Evolutionary conservation across 2,113 vertebrate species (phyloP).

Genomic region (Istiophorus platypterus): DNA sequence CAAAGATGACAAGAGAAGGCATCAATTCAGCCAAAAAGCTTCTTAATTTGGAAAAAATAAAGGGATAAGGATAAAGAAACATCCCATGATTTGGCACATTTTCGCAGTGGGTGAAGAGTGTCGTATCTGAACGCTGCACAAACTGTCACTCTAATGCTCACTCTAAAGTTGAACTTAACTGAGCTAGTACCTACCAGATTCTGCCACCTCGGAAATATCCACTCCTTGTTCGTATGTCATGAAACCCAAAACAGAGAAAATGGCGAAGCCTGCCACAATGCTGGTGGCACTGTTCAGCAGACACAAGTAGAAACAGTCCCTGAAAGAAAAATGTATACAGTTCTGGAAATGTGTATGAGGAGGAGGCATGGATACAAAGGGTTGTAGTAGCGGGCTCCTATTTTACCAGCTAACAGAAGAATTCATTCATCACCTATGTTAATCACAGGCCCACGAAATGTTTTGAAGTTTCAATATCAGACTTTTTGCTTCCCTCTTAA

Average conservation of each 20-base stretch:
- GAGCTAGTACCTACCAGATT: conserved; percentile 81
- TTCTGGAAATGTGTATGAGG: background rate
- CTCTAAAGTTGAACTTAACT: background rate
- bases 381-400: background rate
- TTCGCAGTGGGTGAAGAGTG: background rate
- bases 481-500: no score
- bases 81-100: background rate
- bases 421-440: no score
- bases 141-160: background rate
- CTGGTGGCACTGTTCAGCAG: conserved; percentile 91
- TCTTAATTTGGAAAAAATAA: background rate
- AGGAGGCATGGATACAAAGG: background rate
- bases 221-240: conserved; percentile 88
- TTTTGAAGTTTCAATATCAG: no score
- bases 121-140: no score
- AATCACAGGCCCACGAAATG: background rate
- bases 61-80: background rate
- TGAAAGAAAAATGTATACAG: conserved; percentile 59
- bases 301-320: conserved; percentile 90
- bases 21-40: background rate
- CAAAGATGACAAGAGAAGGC: background rate
- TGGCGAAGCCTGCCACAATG: conserved; percentile 89
- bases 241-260: conserved; percentile 90
- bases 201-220: conserved; percentile 87
- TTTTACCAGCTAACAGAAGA: background rate